Evolutionary conservation across 2,888 invertebrate species (phyloP).

Genomic region (Exephanes ischioxanthus): DNA sequence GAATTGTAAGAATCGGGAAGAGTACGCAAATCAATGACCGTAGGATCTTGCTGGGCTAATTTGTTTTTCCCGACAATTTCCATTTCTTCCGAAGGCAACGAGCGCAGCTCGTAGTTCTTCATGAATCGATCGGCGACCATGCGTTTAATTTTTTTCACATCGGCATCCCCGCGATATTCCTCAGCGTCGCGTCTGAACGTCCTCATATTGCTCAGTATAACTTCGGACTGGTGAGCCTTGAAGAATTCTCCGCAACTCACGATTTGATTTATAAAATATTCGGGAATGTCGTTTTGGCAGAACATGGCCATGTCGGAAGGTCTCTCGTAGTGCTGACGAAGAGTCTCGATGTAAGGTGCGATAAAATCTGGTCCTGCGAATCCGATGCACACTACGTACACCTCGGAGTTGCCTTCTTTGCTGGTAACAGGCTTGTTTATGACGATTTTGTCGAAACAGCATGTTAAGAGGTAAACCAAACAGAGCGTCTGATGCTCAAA

Average conservation of each 20-base stretch:
- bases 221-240: slow-evolving; percentile 88
- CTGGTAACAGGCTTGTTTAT: slow-evolving; percentile 96
- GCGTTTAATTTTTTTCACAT: slow-evolving; percentile 73
- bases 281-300: slow-evolving; percentile 87
- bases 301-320: slow-evolving; percentile 87
- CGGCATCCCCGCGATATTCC: slow-evolving; percentile 72
- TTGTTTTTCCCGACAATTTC: slow-evolving; percentile 84
- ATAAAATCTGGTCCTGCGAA: slow-evolving; percentile 86
- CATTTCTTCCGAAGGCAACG: slow-evolving; percentile 84
- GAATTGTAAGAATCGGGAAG: slow-evolving; percentile 88
- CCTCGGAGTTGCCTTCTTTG: slow-evolving; percentile 98
- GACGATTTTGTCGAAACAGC: slow-evolving; percentile 90
- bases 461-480: slow-evolving; percentile 92
- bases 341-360: slow-evolving; percentile 84
- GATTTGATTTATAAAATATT: slow-evolving; percentile 88
- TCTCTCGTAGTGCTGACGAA: slow-evolving; percentile 85
- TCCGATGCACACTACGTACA: slow-evolving; percentile 92
- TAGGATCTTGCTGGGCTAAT: neutral
- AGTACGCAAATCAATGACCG: slow-evolving; percentile 71
- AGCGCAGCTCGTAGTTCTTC: slow-evolving; percentile 87
- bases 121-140: slow-evolving; percentile 87
- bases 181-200: slow-evolving; percentile 85
- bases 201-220: slow-evolving; percentile 89
- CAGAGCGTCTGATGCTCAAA: slow-evolving; percentile 94
- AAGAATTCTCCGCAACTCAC: slow-evolving; percentile 89